Evolutionary conservation across 2,113 vertebrate species (phyloP).

Genomic region (Xiphophorus couchianus): DNA sequence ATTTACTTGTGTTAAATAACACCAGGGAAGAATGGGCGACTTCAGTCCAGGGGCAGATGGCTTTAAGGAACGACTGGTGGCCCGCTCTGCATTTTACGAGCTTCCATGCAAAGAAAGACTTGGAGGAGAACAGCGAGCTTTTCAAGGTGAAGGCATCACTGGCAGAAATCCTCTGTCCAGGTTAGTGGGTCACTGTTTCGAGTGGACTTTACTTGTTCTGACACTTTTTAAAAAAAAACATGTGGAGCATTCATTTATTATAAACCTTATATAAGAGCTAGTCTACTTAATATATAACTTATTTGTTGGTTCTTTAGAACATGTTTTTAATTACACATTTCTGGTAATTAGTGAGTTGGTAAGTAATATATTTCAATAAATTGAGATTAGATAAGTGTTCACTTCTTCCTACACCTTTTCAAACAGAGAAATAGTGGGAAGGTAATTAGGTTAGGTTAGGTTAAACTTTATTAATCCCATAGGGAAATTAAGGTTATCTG

Average conservation of each 20-base stretch:
- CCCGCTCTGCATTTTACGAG: slow-evolving; percentile 86
- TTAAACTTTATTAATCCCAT: no score
- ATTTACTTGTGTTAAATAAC: neutral
- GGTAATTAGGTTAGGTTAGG: no score
- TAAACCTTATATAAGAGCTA: no score
- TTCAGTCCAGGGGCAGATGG: slow-evolving; percentile 80
- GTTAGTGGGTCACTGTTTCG: slow-evolving; percentile 65
- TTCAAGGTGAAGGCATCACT: slow-evolving; percentile 81
- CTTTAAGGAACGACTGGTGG: slow-evolving; percentile 87
- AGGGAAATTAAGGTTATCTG: no score
- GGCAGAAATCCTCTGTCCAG: slow-evolving; percentile 76
- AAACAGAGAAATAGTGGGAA: no score
- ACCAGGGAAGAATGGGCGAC: slow-evolving; percentile 46
- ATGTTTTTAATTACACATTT: no score
- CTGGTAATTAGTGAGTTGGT: no score
- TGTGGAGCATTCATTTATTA: neutral
- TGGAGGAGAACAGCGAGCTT: slow-evolving; percentile 72
- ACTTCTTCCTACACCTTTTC: no score
- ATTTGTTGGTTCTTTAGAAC: no score
- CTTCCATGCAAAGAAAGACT: slow-evolving; percentile 81
- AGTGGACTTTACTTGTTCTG: neutral
- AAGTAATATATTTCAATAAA: no score
- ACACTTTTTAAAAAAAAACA: neutral
- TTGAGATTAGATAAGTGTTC: no score
- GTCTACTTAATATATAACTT: no score